phyloP scores from a whole-genome alignment of 2,888 invertebrate species.

The Apamea monoglypha region DNA sequence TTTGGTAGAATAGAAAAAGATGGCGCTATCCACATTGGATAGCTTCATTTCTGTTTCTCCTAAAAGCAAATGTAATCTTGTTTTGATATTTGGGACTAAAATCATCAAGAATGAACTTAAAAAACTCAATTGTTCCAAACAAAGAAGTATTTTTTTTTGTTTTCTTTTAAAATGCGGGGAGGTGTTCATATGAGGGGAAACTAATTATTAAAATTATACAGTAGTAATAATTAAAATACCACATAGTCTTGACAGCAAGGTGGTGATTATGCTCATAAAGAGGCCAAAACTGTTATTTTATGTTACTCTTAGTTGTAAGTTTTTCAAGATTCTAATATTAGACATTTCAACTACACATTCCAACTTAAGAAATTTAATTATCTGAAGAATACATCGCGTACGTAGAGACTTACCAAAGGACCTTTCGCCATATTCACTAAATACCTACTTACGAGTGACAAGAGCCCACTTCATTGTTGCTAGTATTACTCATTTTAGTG shows the following conservation, averaged over 20 bases:
- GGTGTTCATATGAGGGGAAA: neutral
- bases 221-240: constrained; percentile 25
- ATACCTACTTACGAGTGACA: neutral
- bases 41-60: neutral
- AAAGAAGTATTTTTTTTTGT: neutral
- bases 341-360: neutral
- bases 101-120: constrained; percentile 20
- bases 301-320: constrained; percentile 10
- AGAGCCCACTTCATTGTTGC: neutral
- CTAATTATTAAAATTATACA: constrained; percentile 11
- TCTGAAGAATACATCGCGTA: constrained; percentile 20
- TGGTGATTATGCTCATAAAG: constrained; percentile 25
- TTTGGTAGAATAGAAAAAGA: neutral
- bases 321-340: constrained; percentile 7
- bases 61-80: neutral
- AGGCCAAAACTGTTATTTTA: constrained; percentile 36
- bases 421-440: neutral
- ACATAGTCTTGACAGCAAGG: neutral
- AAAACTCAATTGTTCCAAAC: neutral
- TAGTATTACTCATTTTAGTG: constrained; percentile 20
- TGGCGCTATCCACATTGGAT: constrained; percentile 18
- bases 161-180: neutral
- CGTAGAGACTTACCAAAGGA: constrained; percentile 12
- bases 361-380: neutral
- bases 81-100: neutral